phyloP scores from a whole-genome alignment of 23 tunicate genomes.

The Phallusia fumigata region DNA sequence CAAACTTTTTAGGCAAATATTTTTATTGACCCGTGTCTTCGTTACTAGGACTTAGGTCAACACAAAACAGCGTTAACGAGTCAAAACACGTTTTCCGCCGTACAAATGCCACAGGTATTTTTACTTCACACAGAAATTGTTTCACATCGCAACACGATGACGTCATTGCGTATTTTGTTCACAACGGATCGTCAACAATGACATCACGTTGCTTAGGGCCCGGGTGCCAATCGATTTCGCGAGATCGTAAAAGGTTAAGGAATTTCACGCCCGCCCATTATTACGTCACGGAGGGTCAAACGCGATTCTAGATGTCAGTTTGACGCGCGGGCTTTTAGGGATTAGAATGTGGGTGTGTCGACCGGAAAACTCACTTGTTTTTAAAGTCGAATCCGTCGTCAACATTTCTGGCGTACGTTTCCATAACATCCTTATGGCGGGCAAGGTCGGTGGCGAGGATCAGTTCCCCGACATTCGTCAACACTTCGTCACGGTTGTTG shows the following conservation, averaged over 20 bases:
- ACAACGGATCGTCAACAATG: neutral
- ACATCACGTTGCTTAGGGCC: neutral
- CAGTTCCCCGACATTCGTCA: slow-evolving; percentile 67
- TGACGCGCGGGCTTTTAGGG: neutral
- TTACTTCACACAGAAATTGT: neutral
- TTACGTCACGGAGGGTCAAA: neutral
- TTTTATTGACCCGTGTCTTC: too few species aligned
- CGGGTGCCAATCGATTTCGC: neutral
- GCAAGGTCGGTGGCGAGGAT: slow-evolving; percentile 89
- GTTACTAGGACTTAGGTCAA: too few species aligned
- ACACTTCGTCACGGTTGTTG: slow-evolving; percentile 75
- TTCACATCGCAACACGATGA: neutral
- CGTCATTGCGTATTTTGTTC: slow-evolving; percentile 13
- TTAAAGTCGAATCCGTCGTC: slow-evolving; percentile 69
- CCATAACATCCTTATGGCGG: slow-evolving; percentile 78
- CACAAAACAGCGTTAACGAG: too few species aligned
- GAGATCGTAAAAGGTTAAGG: neutral
- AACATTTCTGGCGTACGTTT: slow-evolving; percentile 37
- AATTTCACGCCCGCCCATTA: slow-evolving; percentile 8
- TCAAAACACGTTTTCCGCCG: too few species aligned
- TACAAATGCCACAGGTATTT: too few species aligned
- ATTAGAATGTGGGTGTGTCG: neutral
- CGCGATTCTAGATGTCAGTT: neutral
- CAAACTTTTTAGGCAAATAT: too few species aligned
- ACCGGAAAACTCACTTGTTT: slow-evolving; percentile 49